Base-by-base conservation (phyloP, 2,888 invertebrate genomes). In the Slavum lentiscoides region DNA sequence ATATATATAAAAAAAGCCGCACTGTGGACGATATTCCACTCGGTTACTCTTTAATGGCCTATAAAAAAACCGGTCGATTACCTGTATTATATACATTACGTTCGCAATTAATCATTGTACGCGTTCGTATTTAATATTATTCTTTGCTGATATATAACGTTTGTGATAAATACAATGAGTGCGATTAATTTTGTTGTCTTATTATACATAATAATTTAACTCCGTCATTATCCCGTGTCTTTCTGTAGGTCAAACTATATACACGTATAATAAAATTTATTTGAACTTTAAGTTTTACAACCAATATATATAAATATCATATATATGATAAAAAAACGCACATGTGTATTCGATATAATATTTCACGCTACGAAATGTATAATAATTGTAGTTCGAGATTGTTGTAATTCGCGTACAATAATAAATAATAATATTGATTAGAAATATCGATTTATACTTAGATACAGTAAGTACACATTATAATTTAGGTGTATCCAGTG, bases 1-100 rank as follows among this genome's bases (percentile, higher is more conserved):
- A 30, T 2, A 30, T 30, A 30, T 30, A 30, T 30, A 30, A 17
- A 74, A 74, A 73, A 67, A 66, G 66, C 55, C 23, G 9, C 39
- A 23, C 9, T 21, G 13, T 55, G 5, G 30, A 30, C 30, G 19
- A 66, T 43, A 43, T 67, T 75, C 74, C 43, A 23, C 19, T 66
- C 7, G 7, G 43, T 4, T 43, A 43, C 7, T 43, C 1, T 23
- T 64, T 23, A 75, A 75, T 43, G 23, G 23, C 23, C 39, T 39
- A 75, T 75, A 67, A 23, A 58, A 75, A 11, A 75, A 75, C 74
- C 74, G 19, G 74, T 75, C 19, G 66, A 67, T 58, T 19, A 67
- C n/a, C n/a, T n/a, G n/a, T 43, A 58, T 30, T 11, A 43, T 43
- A 43, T 43, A 43, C 43, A 43, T 43, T 67, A 58, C 39, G 19